These are phyloP conservation scores for Papilio xuthus DNA, from an alignment of 1,140 invertebrate species.

Conservation along the genomic window DNA sequence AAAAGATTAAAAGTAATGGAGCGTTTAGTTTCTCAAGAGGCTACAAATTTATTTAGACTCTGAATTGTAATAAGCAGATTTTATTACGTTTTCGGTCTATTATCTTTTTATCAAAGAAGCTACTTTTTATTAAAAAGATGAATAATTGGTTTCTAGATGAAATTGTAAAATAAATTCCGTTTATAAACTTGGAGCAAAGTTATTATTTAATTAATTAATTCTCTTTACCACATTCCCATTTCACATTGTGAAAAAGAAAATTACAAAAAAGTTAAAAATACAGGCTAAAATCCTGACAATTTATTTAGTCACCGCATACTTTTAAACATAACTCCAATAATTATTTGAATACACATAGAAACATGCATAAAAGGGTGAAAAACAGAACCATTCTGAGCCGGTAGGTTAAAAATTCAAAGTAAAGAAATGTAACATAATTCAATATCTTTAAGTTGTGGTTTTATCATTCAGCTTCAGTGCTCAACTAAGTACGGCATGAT, in stretches of 20 bases:
- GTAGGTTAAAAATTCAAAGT: background rate
- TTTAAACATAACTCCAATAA: no score
- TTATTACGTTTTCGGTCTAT: background rate
- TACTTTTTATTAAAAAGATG: background rate
- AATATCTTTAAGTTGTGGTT: background rate
- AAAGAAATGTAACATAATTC: constrained; percentile 9
- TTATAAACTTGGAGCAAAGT: no score
- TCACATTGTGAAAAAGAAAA: no score
- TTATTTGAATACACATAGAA: no score
- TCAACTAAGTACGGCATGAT: constrained; percentile 17
- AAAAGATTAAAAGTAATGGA: constrained; percentile 10
- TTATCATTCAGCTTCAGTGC: background rate
- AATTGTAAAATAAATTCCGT: no score
- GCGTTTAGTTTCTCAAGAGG: constrained; percentile 6
- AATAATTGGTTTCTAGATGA: background rate
- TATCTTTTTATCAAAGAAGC: background rate
- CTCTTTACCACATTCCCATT: no score
- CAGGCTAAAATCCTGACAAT: no score
- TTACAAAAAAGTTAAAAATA: no score
- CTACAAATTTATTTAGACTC: background rate
- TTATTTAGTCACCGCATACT: no score
- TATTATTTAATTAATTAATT: no score
- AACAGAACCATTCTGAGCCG: no score
- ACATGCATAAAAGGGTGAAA: no score
- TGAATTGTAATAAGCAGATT: background rate